Percentiles rank a stretch among this genome's conserved stretches.
phyloP scores from a whole-genome alignment of 1,140 invertebrate genomes.

The Tribolium madens region DNA sequence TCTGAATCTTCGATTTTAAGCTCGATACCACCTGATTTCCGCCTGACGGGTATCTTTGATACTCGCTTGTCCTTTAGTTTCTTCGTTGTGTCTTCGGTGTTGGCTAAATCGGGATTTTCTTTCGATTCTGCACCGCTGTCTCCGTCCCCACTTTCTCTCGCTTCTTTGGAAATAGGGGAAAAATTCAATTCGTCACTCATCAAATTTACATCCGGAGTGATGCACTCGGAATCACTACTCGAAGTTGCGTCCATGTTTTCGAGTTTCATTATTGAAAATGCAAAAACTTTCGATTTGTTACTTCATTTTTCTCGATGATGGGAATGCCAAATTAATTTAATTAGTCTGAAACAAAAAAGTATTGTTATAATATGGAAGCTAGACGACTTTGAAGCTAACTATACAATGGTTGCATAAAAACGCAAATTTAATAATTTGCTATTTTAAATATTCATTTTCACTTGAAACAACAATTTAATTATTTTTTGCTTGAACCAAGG shows the following conservation, averaged over 20 bases:
- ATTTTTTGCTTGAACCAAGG: too few relatives aligned
- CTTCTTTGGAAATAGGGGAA: conserved; percentile 30
- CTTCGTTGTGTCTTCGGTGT: background rate
- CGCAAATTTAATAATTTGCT: background rate
- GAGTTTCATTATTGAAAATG: conserved; percentile 3
- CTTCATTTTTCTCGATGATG: background rate
- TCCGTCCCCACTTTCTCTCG: conserved; percentile 13
- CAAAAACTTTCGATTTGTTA: background rate
- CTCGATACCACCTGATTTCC: too few relatives aligned
- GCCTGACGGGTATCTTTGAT: conserved; percentile 17
- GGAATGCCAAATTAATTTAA: background rate
- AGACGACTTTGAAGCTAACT: background rate
- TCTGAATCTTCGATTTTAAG: too few relatives aligned
- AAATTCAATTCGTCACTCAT: conserved; percentile 36
- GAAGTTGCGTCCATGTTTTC: conserved; percentile 17
- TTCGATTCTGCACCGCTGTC: conserved; percentile 13
- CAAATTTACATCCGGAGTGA: conserved; percentile 34
- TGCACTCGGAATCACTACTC: conserved; percentile 10
- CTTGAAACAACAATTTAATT: too few relatives aligned
- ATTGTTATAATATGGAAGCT: background rate
- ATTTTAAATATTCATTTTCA: background rate
- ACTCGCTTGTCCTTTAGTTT: background rate
- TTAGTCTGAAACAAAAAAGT: background rate
- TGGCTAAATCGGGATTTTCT: background rate
- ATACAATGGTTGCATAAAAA: background rate